Evolutionary conservation across 2,113 vertebrate genomes (phyloP).

Genomic region (Oceanites oceanicus): DNA sequence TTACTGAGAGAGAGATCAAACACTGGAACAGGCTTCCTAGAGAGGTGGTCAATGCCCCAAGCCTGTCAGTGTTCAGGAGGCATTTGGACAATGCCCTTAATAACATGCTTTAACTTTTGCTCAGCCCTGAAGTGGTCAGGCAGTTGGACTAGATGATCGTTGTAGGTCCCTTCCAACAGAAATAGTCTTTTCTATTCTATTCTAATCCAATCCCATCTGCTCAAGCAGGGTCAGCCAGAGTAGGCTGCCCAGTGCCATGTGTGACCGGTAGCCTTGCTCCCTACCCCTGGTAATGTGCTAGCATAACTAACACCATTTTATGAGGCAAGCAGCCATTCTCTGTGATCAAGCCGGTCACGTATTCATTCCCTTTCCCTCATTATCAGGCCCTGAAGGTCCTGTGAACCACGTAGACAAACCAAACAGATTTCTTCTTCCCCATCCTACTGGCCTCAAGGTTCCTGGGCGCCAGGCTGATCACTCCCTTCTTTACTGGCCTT

Average conservation of each 20-base stretch:
- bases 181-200: too few species aligned
- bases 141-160: too few species aligned
- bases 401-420: not conserved
- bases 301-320: not conserved
- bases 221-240: not conserved
- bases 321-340: not conserved
- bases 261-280: not conserved
- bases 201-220: not conserved
- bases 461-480: not conserved
- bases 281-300: not conserved
- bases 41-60: too few species aligned
- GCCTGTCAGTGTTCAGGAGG: too few species aligned
- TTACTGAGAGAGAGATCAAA: too few species aligned
- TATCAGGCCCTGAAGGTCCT: not conserved
- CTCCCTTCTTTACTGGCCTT: not conserved
- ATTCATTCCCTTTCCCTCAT: not conserved
- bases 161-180: too few species aligned
- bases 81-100: too few species aligned
- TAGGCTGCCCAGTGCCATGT: not conserved
- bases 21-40: too few species aligned
- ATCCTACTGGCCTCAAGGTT: not conserved
- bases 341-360: not conserved
- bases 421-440: not conserved
- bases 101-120: too few species aligned
- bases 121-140: too few species aligned